phyloP scores from a whole-genome alignment of 1,140 invertebrate species.

The Semibalanus balanoides region DNA sequence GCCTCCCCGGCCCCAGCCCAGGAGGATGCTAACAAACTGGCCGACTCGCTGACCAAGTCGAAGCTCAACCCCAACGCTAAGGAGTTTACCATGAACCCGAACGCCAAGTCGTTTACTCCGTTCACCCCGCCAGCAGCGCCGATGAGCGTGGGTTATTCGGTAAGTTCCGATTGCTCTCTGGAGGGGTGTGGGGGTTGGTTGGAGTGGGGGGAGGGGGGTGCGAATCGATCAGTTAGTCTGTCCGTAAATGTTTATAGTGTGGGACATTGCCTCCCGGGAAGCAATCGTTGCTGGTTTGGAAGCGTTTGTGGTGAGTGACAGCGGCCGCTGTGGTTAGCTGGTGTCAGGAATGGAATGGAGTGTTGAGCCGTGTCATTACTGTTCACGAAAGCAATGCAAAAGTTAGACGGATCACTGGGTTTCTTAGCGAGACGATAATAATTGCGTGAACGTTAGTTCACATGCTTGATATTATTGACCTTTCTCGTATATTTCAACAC shows the following conservation, averaged over 20 bases:
- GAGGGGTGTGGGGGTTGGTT: background rate
- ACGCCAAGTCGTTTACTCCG: slow-evolving; percentile 70
- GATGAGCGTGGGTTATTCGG: background rate
- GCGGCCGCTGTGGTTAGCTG: too few species aligned
- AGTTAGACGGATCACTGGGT: too few species aligned
- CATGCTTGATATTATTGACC: too few species aligned
- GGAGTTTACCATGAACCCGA: slow-evolving; percentile 67
- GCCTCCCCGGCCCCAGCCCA: background rate
- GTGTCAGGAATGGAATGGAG: too few species aligned
- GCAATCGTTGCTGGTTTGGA: too few species aligned
- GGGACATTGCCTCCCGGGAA: background rate
- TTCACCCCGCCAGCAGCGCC: background rate
- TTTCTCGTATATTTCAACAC: too few species aligned
- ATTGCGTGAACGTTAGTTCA: too few species aligned
- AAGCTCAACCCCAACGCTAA: slow-evolving; percentile 76
- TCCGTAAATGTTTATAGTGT: background rate
- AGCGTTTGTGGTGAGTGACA: too few species aligned
- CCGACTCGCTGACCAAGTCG: slow-evolving; percentile 46
- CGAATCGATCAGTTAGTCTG: background rate
- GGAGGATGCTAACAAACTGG: slow-evolving; percentile 40
- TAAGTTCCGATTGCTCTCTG: background rate
- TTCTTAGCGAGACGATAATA: too few species aligned
- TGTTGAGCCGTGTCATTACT: too few species aligned
- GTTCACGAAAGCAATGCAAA: too few species aligned
- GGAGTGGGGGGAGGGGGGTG: background rate